Evolutionary conservation across 2,797 vertebrate species (phyloP), one percentile per base, ranked within the genome.

Genomic region (Parauchenoglanis punctatus): DNA sequence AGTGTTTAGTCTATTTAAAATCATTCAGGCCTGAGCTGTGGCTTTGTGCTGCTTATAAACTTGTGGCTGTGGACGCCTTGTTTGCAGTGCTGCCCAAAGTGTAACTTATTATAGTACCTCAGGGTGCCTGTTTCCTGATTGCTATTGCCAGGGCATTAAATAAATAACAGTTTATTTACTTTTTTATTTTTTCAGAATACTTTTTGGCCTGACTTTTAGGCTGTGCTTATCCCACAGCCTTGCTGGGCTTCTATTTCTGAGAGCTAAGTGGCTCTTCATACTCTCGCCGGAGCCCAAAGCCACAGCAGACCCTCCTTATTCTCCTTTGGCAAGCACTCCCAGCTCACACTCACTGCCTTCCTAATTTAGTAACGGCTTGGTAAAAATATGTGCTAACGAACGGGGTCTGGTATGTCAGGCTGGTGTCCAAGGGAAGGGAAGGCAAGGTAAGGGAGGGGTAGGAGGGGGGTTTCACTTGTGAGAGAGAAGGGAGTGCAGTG

Each of bases 281-380:
- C 92, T 94, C 92, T 94, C 93, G 91, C 94, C 93, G 96, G 95
- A 96, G 93, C 94, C 93, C 94, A 72, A 58, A 95, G 95, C 94
- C 91, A 90, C 93, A 94, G 95, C 95, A 95, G 94, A 93, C 93
- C 94, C 94, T 95, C 95, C 93, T 95, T 88, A 86, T 90, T 90
- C 89, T 91, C 78, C 81, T 89, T 96, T 96, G 95, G 96, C 96
- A 96, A 94, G 92, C 92, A 88, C 92, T 92, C 94, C 92, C 91
- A 92, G 93, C 93, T 93, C 95, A 95, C 96, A 95, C 96, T 93
- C 95, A 94, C 95, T 92, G 94, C 95, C 96, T 97, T 97, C 97
- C 97, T 98, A 97, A 97, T 98, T 99, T 98, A 98, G 97, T 97
- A 97, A 97, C 97, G 95, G 89, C 94, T 18, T 95, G 94, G 94